Evolutionary conservation across 2,888 invertebrate genomes (phyloP).

Genomic region (Alloplasta piceator): DNA sequence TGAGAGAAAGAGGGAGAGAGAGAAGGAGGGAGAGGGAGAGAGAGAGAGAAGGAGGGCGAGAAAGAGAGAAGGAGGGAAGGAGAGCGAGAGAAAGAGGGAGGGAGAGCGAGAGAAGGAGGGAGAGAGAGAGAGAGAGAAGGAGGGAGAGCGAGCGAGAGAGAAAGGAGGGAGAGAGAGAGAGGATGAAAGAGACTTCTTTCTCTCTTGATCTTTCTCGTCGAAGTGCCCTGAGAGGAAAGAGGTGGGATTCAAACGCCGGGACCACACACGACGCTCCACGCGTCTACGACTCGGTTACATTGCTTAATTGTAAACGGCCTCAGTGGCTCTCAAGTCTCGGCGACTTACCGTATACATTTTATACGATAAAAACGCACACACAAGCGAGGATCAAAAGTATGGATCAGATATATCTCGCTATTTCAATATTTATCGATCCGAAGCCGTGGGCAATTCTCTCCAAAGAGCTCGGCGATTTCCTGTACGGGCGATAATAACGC

Average conservation of each 20-base stretch:
- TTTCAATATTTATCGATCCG: slow-evolving; percentile 13
- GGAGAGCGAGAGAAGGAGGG: too few species aligned
- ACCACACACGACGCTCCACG: slow-evolving; percentile 83
- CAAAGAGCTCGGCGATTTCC: neutral
- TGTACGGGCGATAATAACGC: slow-evolving; percentile 20
- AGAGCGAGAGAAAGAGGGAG: too few species aligned
- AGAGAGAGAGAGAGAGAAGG: slow-evolving; percentile 56
- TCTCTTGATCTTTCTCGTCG: slow-evolving; percentile 23
- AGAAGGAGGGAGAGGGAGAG: slow-evolving; percentile 47
- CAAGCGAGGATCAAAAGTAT: slow-evolving; percentile 9
- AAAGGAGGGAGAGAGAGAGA: slow-evolving; percentile 52
- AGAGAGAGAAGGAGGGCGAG: too few species aligned
- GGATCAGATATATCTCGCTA: neutral
- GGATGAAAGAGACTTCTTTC: slow-evolving; percentile 54
- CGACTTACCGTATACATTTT: slow-evolving; percentile 18
- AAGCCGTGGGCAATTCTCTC: slow-evolving; percentile 13
- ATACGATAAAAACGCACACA: neutral
- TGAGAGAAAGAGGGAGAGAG: slow-evolving; percentile 33
- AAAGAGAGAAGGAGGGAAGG: too few species aligned
- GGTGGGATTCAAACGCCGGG: slow-evolving; percentile 80
- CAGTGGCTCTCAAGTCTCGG: slow-evolving; percentile 77
- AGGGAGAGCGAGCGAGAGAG: too few species aligned
- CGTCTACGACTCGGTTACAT: slow-evolving; percentile 83
- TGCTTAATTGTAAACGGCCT: slow-evolving; percentile 83
- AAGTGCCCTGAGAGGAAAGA: slow-evolving; percentile 69